These are phyloP conservation scores for Pygoscelis antarcticus DNA, from an alignment of 2,113 vertebrate species.

Conservation along the genomic window DNA sequence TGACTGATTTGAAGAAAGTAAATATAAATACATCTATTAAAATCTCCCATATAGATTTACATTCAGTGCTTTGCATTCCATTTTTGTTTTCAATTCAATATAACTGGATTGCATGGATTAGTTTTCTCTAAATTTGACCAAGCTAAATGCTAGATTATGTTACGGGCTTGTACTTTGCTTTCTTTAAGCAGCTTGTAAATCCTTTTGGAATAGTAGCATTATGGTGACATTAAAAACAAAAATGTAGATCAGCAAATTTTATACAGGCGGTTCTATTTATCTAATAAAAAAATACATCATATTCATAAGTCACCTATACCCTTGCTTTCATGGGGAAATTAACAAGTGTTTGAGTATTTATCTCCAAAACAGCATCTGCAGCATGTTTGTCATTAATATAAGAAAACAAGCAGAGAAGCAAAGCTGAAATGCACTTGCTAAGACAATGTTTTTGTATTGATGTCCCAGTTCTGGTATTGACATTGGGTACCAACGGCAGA, in stretches of 20 bases:
- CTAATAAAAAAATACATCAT: conserved; percentile 58
- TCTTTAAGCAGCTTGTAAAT: conserved; percentile 60
- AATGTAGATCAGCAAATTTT: conserved; percentile 35
- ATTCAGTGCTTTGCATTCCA: not conserved
- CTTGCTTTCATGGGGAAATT: conserved; percentile 43
- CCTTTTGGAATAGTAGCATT: conserved; percentile 48
- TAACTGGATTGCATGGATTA: conserved; percentile 29
- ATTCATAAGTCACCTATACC: conserved; percentile 39
- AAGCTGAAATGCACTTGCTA: not conserved
- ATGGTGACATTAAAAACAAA: conserved; percentile 30
- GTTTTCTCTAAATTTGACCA: conserved; percentile 23
- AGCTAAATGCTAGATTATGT: not conserved
- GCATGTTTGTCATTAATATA: conserved; percentile 34
- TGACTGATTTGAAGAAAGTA: not conserved
- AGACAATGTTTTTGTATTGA: not conserved
- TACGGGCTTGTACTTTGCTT: conserved; percentile 1
- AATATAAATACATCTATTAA: not conserved
- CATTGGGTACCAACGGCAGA: not conserved
- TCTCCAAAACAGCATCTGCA: conserved; percentile 32
- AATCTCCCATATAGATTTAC: not conserved
- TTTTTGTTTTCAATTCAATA: not conserved
- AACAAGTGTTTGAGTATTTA: conserved; percentile 34
- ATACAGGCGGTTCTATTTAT: conserved; percentile 51
- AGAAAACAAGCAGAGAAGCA: conserved; percentile 19
- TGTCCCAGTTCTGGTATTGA: not conserved